Conservation (phyloP, 2,113 vertebrate species). For the Leptobrachium ailaonicum region DNA sequence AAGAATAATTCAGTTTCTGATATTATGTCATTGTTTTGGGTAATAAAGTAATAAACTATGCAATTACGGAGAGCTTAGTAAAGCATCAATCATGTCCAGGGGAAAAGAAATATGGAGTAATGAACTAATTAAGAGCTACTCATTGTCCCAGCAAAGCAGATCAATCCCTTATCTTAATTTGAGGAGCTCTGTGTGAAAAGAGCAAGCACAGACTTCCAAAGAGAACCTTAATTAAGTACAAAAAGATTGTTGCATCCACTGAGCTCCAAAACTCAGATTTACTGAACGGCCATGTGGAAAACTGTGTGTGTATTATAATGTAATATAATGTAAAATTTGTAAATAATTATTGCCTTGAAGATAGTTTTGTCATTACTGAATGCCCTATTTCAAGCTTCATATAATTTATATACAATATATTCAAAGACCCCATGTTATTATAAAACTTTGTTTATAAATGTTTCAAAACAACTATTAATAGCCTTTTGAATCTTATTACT, state of each 20-base stretch:
- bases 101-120: slow-evolving; percentile 43
- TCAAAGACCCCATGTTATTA: too few relatives aligned
- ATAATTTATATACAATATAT: too few relatives aligned
- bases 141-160: slow-evolving; percentile 45
- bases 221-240: slow-evolving; percentile 42
- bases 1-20: slow-evolving; percentile 35
- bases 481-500: too few relatives aligned
- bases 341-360: slow-evolving; percentile 24
- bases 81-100: slow-evolving; percentile 29
- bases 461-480: too few relatives aligned
- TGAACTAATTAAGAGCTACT: slow-evolving; percentile 48
- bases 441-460: too few relatives aligned
- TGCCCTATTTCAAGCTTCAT: too few relatives aligned
- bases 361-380: too few relatives aligned
- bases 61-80: slow-evolving; percentile 43
- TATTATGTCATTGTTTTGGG: slow-evolving; percentile 32
- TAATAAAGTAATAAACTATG: slow-evolving; percentile 43
- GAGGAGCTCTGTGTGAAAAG: slow-evolving; percentile 40
- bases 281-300: slow-evolving; percentile 17
- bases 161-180: slow-evolving; percentile 50
- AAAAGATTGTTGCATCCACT: slow-evolving; percentile 11
- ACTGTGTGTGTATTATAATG: slow-evolving; percentile 23
- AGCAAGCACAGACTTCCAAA: slow-evolving; percentile 26
- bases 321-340: too few relatives aligned
- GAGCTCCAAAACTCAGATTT: neutral